Evolutionary conservation across 2,888 invertebrate species (phyloP).

Genomic region (Blastobasis adustella): DNA sequence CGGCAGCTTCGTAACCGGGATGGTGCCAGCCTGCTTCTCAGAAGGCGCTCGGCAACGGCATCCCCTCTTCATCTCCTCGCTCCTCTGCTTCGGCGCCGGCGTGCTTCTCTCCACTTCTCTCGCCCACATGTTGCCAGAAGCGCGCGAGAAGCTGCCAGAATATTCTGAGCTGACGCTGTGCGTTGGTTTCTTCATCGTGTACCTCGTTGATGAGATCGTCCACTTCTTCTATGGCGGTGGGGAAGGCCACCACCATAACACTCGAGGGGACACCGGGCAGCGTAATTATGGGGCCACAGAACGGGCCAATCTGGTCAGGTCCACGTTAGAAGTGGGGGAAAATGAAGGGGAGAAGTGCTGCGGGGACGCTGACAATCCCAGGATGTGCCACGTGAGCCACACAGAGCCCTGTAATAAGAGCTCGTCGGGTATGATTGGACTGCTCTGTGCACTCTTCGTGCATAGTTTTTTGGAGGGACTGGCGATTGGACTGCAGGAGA

Average conservation of each 20-base stretch:
- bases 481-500: conserved; percentile 85
- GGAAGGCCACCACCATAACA: conserved; percentile 19
- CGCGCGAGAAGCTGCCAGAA: conserved; percentile 73
- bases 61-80: conserved; percentile 78
- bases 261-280: background rate
- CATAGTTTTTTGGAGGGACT: conserved; percentile 88
- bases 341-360: conserved; percentile 44
- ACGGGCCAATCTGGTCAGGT: conserved; percentile 34
- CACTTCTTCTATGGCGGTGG: conserved; percentile 76
- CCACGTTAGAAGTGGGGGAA: conserved; percentile 22
- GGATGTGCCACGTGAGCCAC: conserved; percentile 79
- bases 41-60: conserved; percentile 71
- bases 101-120: conserved; percentile 85
- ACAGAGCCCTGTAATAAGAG: conserved; percentile 78
- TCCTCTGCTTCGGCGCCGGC: conserved; percentile 88
- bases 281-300: conserved; percentile 38
- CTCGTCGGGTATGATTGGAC: conserved; percentile 78
- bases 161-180: conserved; percentile 80
- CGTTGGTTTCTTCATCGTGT: conserved; percentile 81
- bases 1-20: conserved; percentile 81
- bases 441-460: conserved; percentile 82
- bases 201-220: conserved; percentile 82
- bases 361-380: conserved; percentile 48
- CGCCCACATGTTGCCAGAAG: conserved; percentile 88
- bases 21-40: conserved; percentile 80